Percentiles rank a stretch among this genome's conserved stretches.
Conservation (phyloP, 2,797 vertebrate genomes). For the Hydrolagus colliei region DNA sequence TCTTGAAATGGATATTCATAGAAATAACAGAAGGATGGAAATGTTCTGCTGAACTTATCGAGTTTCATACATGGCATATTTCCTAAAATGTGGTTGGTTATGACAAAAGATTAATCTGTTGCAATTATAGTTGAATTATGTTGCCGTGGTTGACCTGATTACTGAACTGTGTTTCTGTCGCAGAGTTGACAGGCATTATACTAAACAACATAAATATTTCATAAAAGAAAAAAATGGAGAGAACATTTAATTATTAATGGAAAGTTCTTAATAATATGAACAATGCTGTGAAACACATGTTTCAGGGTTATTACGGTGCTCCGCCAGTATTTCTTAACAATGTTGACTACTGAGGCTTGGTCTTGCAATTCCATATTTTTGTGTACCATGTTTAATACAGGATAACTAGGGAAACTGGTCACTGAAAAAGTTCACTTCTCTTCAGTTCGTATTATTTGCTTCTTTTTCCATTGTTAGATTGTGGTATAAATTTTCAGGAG, state of each 20-base stretch:
- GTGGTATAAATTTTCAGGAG: not conserved
- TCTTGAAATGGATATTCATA: not conserved
- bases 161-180: not conserved
- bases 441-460: not conserved
- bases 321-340: not conserved
- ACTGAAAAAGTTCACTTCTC: not conserved
- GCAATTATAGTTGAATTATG: not conserved
- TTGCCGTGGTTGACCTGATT: not conserved
- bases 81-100: constrained; percentile 5
- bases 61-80: not conserved
- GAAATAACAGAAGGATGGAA: not conserved
- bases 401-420: not conserved
- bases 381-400: not conserved
- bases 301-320: not conserved
- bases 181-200: not conserved
- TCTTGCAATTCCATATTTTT: not conserved
- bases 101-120: not conserved
- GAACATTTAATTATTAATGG: constrained; percentile 3
- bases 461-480: not conserved
- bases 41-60: not conserved
- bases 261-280: not conserved
- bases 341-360: not conserved
- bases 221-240: not conserved
- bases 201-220: not conserved
- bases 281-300: not conserved